Evolutionary conservation across 2,113 vertebrate genomes (phyloP).

Genomic region (Syngnathus typhle): DNA sequence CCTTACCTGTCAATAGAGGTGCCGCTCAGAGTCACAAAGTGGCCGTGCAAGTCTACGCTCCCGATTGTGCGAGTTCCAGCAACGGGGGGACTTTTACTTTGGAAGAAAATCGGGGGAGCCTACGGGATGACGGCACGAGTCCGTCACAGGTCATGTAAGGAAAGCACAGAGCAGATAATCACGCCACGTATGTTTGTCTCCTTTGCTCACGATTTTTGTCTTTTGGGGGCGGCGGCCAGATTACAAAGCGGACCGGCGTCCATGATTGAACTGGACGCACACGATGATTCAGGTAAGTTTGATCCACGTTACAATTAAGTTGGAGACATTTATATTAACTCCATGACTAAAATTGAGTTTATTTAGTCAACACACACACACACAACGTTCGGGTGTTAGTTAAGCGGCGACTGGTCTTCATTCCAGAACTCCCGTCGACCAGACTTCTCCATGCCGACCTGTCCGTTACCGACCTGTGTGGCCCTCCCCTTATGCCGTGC

Average conservation of each 20-base stretch:
- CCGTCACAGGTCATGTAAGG: slow-evolving; percentile 23
- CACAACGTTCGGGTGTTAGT: too few relatives aligned
- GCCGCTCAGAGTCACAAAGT: not conserved
- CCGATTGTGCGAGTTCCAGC: not conserved
- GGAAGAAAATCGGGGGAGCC: not conserved
- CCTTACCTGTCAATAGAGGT: not conserved
- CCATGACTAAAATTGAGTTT: too few relatives aligned
- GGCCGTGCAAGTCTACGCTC: not conserved
- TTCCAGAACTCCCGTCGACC: slow-evolving; percentile 42
- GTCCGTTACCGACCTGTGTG: slow-evolving; percentile 51
- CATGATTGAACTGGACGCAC: slow-evolving; percentile 47
- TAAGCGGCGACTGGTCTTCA: not conserved
- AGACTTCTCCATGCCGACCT: slow-evolving; percentile 14
- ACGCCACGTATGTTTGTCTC: not conserved
- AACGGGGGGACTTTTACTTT: not conserved
- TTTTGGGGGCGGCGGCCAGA: slow-evolving; percentile 34
- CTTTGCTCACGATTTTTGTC: not conserved
- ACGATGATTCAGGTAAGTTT: slow-evolving; percentile 39
- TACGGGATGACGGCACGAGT: not conserved
- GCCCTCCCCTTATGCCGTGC: slow-evolving; percentile 56
- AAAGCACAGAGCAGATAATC: not conserved
- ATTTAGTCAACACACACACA: too few relatives aligned
- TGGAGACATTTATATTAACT: too few relatives aligned
- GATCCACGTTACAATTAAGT: too few relatives aligned
- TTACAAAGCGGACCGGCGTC: slow-evolving; percentile 63